phyloP scores from a whole-genome alignment of 35 echinoderm and acorn worm species.

The Amphiura filiformis region DNA sequence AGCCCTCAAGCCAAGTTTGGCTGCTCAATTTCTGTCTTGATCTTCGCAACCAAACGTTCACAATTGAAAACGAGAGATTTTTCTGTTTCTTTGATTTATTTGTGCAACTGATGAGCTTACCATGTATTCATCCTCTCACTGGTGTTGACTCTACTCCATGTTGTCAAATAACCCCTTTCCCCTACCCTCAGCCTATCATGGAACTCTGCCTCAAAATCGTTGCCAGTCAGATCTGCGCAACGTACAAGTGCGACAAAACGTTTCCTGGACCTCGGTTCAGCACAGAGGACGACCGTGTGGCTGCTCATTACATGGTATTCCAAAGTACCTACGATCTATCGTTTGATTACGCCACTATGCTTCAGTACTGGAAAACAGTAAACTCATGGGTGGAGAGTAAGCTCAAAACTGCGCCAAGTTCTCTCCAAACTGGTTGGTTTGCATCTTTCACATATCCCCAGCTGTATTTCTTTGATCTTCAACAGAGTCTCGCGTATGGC shows the following conservation, averaged over 20 bases:
- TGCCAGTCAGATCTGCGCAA: not conserved
- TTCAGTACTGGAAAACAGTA: constrained; percentile 58
- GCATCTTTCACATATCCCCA: not conserved
- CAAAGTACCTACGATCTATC: constrained; percentile 12
- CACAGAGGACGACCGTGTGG: constrained; percentile 30
- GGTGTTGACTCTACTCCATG: constrained; percentile 27
- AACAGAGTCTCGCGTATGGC: constrained; percentile 65
- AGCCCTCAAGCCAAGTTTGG: constrained; percentile 52
- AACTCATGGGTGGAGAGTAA: constrained; percentile 36
- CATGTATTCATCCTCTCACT: not conserved
- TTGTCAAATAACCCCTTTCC: constrained; percentile 45
- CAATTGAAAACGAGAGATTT: not conserved
- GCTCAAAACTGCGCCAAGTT: constrained; percentile 54
- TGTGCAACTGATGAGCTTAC: constrained; percentile 19
- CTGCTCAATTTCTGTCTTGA: constrained; percentile 51
- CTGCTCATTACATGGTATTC: constrained; percentile 46
- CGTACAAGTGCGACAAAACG: not conserved
- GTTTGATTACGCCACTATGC: constrained; percentile 31
- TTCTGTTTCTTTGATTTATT: constrained; percentile 56
- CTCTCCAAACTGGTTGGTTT: constrained; percentile 56
- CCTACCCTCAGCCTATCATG: constrained; percentile 42
- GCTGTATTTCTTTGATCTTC: constrained; percentile 75
- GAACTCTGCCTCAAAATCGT: constrained; percentile 39
- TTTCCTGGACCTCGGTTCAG: constrained; percentile 34
- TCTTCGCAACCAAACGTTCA: constrained; percentile 53